A percentile compares a stretch with the other conserved stretches of the same genome.
phyloP scores from a whole-genome alignment of 2,888 invertebrate genomes.

The Philhelius pedissequus region DNA sequence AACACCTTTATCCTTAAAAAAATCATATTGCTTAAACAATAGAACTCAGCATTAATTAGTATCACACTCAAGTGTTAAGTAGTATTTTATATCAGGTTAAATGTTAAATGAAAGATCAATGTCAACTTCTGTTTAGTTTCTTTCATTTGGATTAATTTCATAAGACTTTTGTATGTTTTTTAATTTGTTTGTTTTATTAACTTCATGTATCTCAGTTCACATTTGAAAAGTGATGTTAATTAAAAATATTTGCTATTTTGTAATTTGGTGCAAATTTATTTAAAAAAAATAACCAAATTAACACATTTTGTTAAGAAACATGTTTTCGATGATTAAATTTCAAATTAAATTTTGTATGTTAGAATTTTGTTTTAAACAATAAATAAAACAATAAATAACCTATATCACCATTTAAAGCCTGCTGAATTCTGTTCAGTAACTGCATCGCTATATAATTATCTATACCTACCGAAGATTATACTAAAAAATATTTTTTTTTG shows the following conservation, averaged over 20 bases:
- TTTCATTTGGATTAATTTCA: slow-evolving; percentile 37
- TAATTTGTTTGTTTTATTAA: too few relatives aligned
- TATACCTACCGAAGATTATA: too few relatives aligned
- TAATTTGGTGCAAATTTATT: not conserved
- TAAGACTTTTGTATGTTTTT: not conserved
- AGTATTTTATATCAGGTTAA: slow-evolving; percentile 58
- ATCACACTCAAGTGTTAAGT: slow-evolving; percentile 39
- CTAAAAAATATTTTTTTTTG: too few relatives aligned
- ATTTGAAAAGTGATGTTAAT: slow-evolving; percentile 37
- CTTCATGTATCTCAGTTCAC: not conserved
- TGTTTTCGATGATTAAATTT: not conserved
- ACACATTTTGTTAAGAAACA: not conserved
- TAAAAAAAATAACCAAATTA: not conserved
- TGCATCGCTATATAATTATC: too few relatives aligned
- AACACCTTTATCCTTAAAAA: not conserved
- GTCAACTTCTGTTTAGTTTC: slow-evolving; percentile 35
- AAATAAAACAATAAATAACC: too few relatives aligned
- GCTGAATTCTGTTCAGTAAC: too few relatives aligned
- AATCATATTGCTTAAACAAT: not conserved
- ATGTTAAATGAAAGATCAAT: slow-evolving; percentile 37
- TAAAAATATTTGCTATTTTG: slow-evolving; percentile 21
- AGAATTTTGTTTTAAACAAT: too few relatives aligned
- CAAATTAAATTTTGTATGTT: too few relatives aligned
- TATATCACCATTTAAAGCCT: too few relatives aligned
- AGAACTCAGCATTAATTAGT: slow-evolving; percentile 21